Percentiles rank a stretch among this genome's conserved stretches.
Evolutionary conservation across 2,888 invertebrate species (phyloP).

Genomic region (Chrysolina haemoptera): DNA sequence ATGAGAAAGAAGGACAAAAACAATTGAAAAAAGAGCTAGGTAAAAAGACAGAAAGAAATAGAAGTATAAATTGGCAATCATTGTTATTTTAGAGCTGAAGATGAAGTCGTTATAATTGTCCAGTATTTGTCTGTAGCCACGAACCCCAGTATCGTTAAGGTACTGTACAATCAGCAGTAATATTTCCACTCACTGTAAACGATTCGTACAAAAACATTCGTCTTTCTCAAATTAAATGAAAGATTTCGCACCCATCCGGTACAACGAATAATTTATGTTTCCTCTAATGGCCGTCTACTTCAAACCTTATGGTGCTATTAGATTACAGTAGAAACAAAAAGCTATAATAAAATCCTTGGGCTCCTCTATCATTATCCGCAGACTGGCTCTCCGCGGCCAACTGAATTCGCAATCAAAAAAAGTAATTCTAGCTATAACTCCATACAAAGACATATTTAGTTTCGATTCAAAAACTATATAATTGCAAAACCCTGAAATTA

Average conservation of each 20-base stretch:
- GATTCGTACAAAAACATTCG: too few species aligned
- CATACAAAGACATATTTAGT: slow-evolving; percentile 51
- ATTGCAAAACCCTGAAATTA: slow-evolving; percentile 51
- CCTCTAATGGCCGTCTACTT: slow-evolving; percentile 41
- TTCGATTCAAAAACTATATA: slow-evolving; percentile 48
- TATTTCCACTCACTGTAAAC: too few species aligned
- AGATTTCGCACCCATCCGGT: slow-evolving; percentile 23
- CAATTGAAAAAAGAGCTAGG: too few species aligned
- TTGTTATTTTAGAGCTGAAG: too few species aligned
- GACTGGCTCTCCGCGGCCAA: slow-evolving; percentile 41
- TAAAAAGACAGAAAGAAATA: too few species aligned
- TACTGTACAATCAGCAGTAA: too few species aligned
- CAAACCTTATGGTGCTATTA: slow-evolving; percentile 49
- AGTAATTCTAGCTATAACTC: slow-evolving; percentile 45
- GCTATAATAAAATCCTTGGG: slow-evolving; percentile 48
- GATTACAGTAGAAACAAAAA: slow-evolving; percentile 56
- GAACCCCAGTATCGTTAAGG: too few species aligned
- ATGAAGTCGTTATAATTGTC: too few species aligned
- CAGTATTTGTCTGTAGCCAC: too few species aligned
- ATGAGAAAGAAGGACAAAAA: too few species aligned
- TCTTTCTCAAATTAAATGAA: background rate
- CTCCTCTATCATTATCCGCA: slow-evolving; percentile 56
- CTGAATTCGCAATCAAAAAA: slow-evolving; percentile 46
- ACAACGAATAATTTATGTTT: slow-evolving; percentile 41
- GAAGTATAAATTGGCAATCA: too few species aligned